Evolutionary conservation across 2,888 invertebrate genomes (phyloP), one percentile per base, ranked within the genome.

Genomic region (Hyposoter dolosus): DNA sequence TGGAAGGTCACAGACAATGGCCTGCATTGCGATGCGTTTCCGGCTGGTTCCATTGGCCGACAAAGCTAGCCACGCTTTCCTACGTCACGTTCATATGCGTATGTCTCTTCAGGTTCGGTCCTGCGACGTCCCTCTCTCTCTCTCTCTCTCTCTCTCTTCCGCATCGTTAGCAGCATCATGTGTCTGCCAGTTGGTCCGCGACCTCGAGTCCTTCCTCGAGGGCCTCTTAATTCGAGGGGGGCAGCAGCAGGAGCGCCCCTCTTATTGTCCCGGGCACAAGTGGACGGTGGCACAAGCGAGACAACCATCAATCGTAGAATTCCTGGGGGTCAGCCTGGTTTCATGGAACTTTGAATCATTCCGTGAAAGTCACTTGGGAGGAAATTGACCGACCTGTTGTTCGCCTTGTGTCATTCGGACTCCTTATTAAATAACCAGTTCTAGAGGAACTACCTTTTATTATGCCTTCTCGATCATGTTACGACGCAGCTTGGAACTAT

Each of bases 21-120:
- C 90, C 92, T 92, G 91, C 91, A 92, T 92, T 92, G 91, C 92
- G 90, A 92, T 92, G 92, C 92, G 90, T 92, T 92, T 91, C 91
- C 89, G 90, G 88, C 90, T 90, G 90, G 90, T 91, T 89, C 90
- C 91, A 91, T 92, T 91, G 92, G 91, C 91, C 90, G 88, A 91
- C 91, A 91, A 91, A 91, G 90, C 86, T 84, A 87, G 15, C 65
- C 65, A 43, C 79, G 69, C 74, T 12, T 53, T 74, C 19, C 47
- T 56, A 40, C 77, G 68, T 56, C 56, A 56, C 23, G 12, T 23
- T 53, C 12, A 56, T 56, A 28, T 80, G 56, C 68, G 43, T 23
- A 19, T 68, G 35, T 66, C 56, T 56, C 7, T 28, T 32, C 35
- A 17, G 40, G 0, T 45, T 28, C 28, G 28, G 0, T n/a, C 40